Base-by-base conservation (phyloP, 2,888 invertebrate genomes). In the Apodemia mormo region DNA sequence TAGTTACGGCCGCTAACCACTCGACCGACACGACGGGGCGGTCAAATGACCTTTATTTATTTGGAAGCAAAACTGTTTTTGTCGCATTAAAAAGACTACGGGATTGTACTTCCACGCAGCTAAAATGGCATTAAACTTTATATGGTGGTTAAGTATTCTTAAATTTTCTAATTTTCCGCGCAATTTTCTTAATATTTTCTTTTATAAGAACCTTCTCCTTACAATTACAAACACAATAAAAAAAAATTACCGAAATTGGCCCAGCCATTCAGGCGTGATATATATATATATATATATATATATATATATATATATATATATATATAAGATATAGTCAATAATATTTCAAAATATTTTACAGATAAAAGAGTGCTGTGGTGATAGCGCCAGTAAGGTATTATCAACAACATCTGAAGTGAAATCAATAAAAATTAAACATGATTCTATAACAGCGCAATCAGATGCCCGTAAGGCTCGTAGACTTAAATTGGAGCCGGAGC, bases 351-450 rank as follows among this genome's bases (percentile, higher is more conserved):
- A 10, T 45, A 22, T 61, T 61, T 66, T 67, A 40, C 76, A 92
- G 92, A 81, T 92, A 40, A 81, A 86, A 69, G 91, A 90, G 76
- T 92, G 92, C 76, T 79, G 83, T 7, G 88, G 87, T 1, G 76
- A 81, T 66, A 83, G 84, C 68, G 89, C 91, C 1, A 77, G 76
- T 1, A 87, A 85, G 74, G 82, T 89, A 9, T 74, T 92, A 37
- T 80, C 82, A 65, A 75, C 80, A 52, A 82, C 83, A 33, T 75
- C 78, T 7, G 40, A 65, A 12, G 40, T 65, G 9, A 58, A 58
- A 30, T 58, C 58, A 12, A 58, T 58, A 58, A 58, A 58, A 30
- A 58, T 58, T 30, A 58, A 30, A 58, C 29, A 30, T 58, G 58
- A 58, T 10, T 58, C 58, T 2, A 30, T 30, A 30, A 33, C 58